Evolutionary conservation across 1,140 invertebrate species (phyloP).

Genomic region (Drosophila asahinai): DNA sequence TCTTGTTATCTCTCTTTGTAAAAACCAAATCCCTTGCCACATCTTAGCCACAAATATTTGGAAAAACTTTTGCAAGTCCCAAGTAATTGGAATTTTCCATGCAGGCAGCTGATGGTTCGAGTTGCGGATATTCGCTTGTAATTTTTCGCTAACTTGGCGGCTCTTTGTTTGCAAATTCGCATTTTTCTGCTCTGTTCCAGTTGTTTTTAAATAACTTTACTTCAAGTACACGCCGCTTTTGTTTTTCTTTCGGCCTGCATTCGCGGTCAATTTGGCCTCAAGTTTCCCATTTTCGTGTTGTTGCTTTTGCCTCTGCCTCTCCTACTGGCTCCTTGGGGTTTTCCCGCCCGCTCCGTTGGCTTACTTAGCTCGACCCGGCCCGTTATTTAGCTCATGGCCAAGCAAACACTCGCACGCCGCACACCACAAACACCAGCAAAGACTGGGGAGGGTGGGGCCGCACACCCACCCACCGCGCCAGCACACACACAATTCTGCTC

Average conservation of each 20-base stretch:
- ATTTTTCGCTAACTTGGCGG: background rate
- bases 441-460: background rate
- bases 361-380: slow-evolving; percentile 42
- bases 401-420: slow-evolving; percentile 37
- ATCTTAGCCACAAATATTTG: background rate
- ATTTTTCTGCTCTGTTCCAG: slow-evolving; percentile 15
- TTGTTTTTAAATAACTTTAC: slow-evolving; percentile 45
- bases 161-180: slow-evolving; percentile 28
- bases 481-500: slow-evolving; percentile 17
- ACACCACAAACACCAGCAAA: slow-evolving; percentile 5
- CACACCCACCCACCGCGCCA: background rate
- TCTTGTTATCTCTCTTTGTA: background rate
- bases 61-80: background rate
- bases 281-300: slow-evolving; percentile 57
- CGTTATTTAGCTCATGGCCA: slow-evolving; percentile 79
- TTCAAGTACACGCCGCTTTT: slow-evolving; percentile 63
- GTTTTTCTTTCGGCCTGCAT: slow-evolving; percentile 65
- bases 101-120: slow-evolving; percentile 1
- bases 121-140: slow-evolving; percentile 11
- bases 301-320: background rate
- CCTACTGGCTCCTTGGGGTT: slow-evolving; percentile 22
- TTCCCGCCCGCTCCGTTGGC: slow-evolving; percentile 18
- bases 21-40: background rate
- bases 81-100: slow-evolving; percentile 16
- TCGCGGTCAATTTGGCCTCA: slow-evolving; percentile 73